Evolutionary conservation across 1,140 invertebrate genomes (phyloP).

Genomic region (Drosophila kanapiae): DNA sequence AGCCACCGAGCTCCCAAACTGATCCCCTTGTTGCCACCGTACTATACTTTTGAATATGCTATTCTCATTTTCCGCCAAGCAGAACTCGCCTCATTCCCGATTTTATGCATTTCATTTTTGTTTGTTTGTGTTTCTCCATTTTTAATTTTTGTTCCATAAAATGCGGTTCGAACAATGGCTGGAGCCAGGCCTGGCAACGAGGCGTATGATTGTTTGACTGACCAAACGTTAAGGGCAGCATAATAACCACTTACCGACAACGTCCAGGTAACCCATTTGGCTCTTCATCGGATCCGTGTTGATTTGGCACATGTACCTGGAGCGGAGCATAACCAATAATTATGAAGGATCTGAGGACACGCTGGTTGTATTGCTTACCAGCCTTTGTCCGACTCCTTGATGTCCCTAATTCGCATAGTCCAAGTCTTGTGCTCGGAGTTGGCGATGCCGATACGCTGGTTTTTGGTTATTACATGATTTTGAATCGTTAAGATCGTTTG

Average conservation of each 20-base stretch:
- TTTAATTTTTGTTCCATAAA: slow-evolving; percentile 24
- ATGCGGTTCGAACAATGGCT: slow-evolving; percentile 59
- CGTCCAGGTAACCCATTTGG: slow-evolving; percentile 94
- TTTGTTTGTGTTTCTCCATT: neutral
- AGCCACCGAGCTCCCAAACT: slow-evolving; percentile 12
- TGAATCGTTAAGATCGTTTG: slow-evolving; percentile 97
- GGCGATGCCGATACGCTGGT: slow-evolving; percentile 93
- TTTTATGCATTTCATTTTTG: slow-evolving; percentile 26
- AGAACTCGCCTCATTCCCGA: slow-evolving; percentile 12
- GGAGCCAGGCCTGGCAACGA: slow-evolving; percentile 44
- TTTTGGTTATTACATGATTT: slow-evolving; percentile 94
- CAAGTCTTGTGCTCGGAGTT: slow-evolving; percentile 94
- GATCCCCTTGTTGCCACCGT: slow-evolving; percentile 11
- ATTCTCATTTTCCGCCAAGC: slow-evolving; percentile 20
- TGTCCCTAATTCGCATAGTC: slow-evolving; percentile 93
- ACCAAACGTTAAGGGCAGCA: slow-evolving; percentile 56
- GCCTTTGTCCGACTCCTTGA: slow-evolving; percentile 91
- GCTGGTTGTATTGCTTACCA: slow-evolving; percentile 86
- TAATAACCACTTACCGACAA: slow-evolving; percentile 91
- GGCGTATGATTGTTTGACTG: slow-evolving; percentile 78
- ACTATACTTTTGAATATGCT: neutral
- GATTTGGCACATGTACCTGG: slow-evolving; percentile 92
- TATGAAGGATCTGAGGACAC: neutral
- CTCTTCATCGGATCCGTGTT: slow-evolving; percentile 95
- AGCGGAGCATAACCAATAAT: neutral